Evolutionary conservation across 2,888 invertebrate genomes (phyloP), one percentile per base, ranked within the genome.

Genomic region (Heteropelma amictum): DNA sequence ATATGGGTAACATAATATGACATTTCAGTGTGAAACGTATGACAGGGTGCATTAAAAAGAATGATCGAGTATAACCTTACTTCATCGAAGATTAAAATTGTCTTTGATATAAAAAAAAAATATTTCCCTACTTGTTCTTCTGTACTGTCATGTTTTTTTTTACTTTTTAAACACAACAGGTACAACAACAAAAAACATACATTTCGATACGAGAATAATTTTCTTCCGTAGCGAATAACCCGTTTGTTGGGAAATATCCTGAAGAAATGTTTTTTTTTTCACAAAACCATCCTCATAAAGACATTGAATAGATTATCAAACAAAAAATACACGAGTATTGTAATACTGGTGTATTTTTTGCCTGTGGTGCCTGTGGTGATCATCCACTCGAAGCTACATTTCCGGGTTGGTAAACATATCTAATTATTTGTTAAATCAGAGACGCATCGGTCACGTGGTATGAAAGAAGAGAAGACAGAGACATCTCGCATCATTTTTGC

Each of bases 331-430:
- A n/a, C n/a, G n/a, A n/a, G n/a, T n/a, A n/a, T n/a, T n/a, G n/a
- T n/a, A n/a, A n/a, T n/a, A n/a, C n/a, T n/a, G n/a, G n/a, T n/a
- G n/a, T n/a, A n/a, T n/a, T n/a, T n/a, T n/a, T n/a, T n/a, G n/a
- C n/a, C n/a, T n/a, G n/a, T n/a, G n/a, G n/a, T n/a, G n/a, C n/a
- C n/a, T n/a, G n/a, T n/a, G n/a, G n/a, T n/a, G n/a, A n/a, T n/a
- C n/a, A n/a, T n/a, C n/a, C n/a, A n/a, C n/a, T n/a, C n/a, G n/a
- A n/a, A 17, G 61, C 61, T 61, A 53, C 61, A 54, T 45, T 61
- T 60, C 45, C 23, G 61, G 56, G 45, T 38, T 54, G 49, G 28
- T 38, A 70, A 14, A 70, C 70, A 70, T 70, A 70, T 70, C 70
- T 54, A 70, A 63, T n/a, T n/a, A n/a, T n/a, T n/a, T 38, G 19